Conservation (phyloP, 2,888 invertebrate genomes). For the Bembecia ichneumoniformis region DNA sequence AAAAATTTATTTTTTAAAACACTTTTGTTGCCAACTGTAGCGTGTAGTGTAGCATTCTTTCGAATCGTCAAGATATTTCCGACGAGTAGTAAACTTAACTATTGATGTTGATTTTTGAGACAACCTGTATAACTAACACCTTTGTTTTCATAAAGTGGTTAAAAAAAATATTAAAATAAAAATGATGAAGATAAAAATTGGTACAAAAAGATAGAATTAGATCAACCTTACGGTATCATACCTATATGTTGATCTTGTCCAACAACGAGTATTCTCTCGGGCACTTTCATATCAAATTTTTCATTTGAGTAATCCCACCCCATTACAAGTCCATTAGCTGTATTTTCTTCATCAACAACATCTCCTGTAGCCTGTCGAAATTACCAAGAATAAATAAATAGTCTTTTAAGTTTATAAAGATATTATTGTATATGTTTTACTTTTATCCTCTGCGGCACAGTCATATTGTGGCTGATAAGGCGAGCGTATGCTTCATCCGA, state of each 20-base stretch:
- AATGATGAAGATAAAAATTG: too few relatives aligned
- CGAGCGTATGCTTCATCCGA: conserved; percentile 63
- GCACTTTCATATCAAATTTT: conserved; percentile 92
- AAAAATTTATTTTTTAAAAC: too few relatives aligned
- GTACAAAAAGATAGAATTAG: too few relatives aligned
- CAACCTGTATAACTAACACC: too few relatives aligned
- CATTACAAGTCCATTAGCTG: conserved; percentile 73
- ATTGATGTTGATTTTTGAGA: too few relatives aligned
- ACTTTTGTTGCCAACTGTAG: too few relatives aligned
- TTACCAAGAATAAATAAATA: conserved; percentile 1
- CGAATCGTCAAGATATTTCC: too few relatives aligned
- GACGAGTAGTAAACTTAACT: too few relatives aligned
- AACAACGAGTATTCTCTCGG: conserved; percentile 91
- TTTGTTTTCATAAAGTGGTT: too few relatives aligned
- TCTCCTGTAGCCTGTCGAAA: conserved; percentile 76
- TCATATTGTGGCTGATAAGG: conserved; percentile 67
- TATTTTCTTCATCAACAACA: conserved; percentile 74
- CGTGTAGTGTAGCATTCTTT: too few relatives aligned
- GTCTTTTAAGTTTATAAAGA: not conserved
- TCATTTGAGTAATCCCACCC: conserved; percentile 79
- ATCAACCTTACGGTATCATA: conserved; percentile 19
- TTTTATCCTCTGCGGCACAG: conserved; percentile 66
- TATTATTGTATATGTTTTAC: conserved; percentile 20
- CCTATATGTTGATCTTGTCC: conserved; percentile 82
- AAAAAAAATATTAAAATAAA: too few relatives aligned